Conservation (phyloP, 2,888 invertebrate genomes). For the Bruchidius siliquastri region DNA sequence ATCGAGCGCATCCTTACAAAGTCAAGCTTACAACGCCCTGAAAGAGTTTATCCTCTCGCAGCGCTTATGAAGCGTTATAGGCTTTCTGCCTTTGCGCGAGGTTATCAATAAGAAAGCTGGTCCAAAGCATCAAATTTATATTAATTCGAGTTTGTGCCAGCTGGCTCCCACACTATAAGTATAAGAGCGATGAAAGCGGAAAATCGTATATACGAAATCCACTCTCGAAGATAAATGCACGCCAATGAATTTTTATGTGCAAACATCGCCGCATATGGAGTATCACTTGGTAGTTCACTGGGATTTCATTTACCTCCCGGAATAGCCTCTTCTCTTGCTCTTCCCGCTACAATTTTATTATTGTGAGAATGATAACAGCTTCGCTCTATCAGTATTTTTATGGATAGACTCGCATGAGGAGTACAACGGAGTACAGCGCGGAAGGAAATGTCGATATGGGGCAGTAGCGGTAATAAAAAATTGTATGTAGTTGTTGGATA, state of each 20-base stretch:
- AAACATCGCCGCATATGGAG: neutral
- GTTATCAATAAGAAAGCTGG: too few species aligned
- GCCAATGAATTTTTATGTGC: neutral
- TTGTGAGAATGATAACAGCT: conserved; percentile 25
- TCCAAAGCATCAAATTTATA: too few species aligned
- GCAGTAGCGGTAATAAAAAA: neutral
- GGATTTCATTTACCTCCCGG: conserved; percentile 8
- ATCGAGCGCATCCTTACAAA: too few species aligned
- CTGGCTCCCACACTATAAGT: too few species aligned
- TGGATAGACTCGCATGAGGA: neutral
- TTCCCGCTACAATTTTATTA: conserved; percentile 25
- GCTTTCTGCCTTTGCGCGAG: too few species aligned
- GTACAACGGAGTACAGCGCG: neutral
- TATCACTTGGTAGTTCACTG: neutral
- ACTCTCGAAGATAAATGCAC: neutral
- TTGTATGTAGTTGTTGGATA: neutral
- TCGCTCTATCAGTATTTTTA: conserved; percentile 19
- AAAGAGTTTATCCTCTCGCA: too few species aligned
- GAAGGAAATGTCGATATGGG: neutral
- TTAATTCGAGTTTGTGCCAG: too few species aligned
- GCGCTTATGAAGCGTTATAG: too few species aligned
- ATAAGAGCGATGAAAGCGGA: neutral
- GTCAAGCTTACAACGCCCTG: too few species aligned
- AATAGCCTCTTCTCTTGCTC: conserved; percentile 20
- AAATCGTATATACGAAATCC: neutral